Percentiles rank a stretch among this genome's conserved stretches.
phyloP scores from a whole-genome alignment of 2,113 vertebrate species.

The Erpornis zantholeuca region DNA sequence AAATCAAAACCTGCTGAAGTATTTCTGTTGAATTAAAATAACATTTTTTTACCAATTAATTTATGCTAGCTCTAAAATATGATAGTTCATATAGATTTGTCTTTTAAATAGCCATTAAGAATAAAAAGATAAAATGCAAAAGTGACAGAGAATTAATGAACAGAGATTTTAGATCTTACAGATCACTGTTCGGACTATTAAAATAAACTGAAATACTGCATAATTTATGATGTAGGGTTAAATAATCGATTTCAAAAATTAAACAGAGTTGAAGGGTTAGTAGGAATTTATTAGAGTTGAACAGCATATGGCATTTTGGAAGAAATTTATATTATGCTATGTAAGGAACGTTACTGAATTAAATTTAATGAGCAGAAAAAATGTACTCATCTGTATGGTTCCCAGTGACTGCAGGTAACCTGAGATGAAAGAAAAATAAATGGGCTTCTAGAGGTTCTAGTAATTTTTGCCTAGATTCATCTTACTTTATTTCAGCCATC shows the following conservation, averaged over 20 bases:
- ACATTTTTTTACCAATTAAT: not conserved
- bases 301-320: not conserved
- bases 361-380: constrained; percentile 26
- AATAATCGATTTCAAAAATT: constrained; percentile 28
- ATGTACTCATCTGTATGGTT: not conserved
- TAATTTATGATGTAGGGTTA: constrained; percentile 16
- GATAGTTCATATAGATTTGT: not conserved
- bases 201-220: constrained; percentile 19
- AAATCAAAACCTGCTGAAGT: not conserved
- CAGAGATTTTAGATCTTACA: not conserved
- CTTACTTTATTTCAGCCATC: constrained; percentile 17
- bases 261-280: not conserved
- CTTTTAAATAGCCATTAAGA: constrained; percentile 14
- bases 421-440: constrained; percentile 35
- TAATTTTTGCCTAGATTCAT: not conserved
- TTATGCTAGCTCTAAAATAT: not conserved
- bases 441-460: not conserved
- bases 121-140: constrained; percentile 3
- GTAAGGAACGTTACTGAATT: not conserved
- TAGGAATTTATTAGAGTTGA: not conserved
- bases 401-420: not conserved
- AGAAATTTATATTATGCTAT: constrained; percentile 1
- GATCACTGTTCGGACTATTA: not conserved
- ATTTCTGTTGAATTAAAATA: not conserved
- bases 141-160: not conserved